phyloP scores from a whole-genome alignment of 2,797 vertebrate species.

The Pteronotus mesoamericanus region DNA sequence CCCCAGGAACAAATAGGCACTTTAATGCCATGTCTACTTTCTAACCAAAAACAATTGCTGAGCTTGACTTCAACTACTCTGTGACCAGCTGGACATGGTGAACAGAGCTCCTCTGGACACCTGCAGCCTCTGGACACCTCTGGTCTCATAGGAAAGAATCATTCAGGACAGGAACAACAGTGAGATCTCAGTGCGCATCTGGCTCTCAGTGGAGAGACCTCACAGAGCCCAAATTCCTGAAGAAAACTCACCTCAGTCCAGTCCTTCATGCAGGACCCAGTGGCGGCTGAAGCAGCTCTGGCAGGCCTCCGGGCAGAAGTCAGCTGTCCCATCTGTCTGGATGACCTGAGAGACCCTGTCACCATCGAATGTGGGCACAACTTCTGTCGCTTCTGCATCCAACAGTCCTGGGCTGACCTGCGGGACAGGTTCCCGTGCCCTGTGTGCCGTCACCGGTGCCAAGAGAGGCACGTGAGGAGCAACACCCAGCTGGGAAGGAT shows the following conservation, averaged over 20 bases:
- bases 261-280: neutral
- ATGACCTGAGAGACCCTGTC: conserved; percentile 46
- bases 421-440: conserved; percentile 78
- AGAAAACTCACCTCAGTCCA: neutral
- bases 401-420: neutral
- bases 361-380: conserved; percentile 70
- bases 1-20: neutral
- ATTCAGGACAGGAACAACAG: neutral
- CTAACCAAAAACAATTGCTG: neutral
- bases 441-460: conserved; percentile 79
- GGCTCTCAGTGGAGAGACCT: neutral
- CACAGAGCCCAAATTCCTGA: neutral
- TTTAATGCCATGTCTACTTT: neutral
- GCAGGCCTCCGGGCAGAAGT: neutral
- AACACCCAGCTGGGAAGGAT: conserved; percentile 51
- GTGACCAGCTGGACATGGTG: neutral
- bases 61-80: neutral
- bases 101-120: neutral
- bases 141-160: neutral
- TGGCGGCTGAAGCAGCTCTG: neutral
- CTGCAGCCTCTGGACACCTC: neutral
- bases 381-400: conserved; percentile 68
- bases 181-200: neutral
- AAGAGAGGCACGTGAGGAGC: conserved; percentile 81
- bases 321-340: conserved; percentile 64